Percentiles rank a stretch among this genome's conserved stretches.
phyloP scores from a whole-genome alignment of 2,888 invertebrate genomes.

The Sarcophaga rosellei region DNA sequence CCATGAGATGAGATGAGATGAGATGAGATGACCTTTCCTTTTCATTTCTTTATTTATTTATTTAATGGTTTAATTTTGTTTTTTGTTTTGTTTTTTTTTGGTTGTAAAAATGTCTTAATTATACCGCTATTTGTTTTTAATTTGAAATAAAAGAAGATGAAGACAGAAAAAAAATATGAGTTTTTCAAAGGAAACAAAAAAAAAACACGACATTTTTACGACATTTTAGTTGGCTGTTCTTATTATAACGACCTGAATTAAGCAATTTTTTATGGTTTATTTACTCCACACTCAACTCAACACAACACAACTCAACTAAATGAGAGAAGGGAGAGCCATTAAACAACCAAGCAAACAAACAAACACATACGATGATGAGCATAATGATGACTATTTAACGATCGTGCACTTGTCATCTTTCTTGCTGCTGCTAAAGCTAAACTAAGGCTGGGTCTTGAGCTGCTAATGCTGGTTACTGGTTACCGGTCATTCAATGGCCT shows the following conservation, averaged over 20 bases:
- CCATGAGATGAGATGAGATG: too few species aligned
- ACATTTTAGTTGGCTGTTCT: slow-evolving; percentile 56
- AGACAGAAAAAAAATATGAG: background rate
- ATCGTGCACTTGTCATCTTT: slow-evolving; percentile 57
- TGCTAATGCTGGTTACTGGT: too few species aligned
- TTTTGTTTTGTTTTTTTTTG: slow-evolving; percentile 9
- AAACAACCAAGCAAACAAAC: slow-evolving; percentile 29
- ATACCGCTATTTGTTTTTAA: slow-evolving; percentile 66
- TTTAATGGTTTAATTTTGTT: slow-evolving; percentile 46
- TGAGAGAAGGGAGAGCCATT: background rate
- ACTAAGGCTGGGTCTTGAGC: too few species aligned
- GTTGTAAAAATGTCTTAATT: slow-evolving; percentile 64
- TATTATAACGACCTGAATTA: slow-evolving; percentile 72
- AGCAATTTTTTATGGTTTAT: slow-evolving; percentile 79
- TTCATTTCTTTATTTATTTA: background rate
- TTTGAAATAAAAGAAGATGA: slow-evolving; percentile 4
- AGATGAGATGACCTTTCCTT: slow-evolving; percentile 42
- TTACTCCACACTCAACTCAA: slow-evolving; percentile 71
- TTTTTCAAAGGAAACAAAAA: slow-evolving; percentile 39
- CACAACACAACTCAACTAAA: slow-evolving; percentile 50
- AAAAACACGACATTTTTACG: slow-evolving; percentile 30
- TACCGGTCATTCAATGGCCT: too few species aligned
- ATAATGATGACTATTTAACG: slow-evolving; percentile 32
- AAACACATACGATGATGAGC: slow-evolving; percentile 5
- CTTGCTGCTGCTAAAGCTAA: too few species aligned